Base-by-base conservation (phyloP, 2,113 vertebrate species). In the Urocynchramus pylzowi region DNA sequence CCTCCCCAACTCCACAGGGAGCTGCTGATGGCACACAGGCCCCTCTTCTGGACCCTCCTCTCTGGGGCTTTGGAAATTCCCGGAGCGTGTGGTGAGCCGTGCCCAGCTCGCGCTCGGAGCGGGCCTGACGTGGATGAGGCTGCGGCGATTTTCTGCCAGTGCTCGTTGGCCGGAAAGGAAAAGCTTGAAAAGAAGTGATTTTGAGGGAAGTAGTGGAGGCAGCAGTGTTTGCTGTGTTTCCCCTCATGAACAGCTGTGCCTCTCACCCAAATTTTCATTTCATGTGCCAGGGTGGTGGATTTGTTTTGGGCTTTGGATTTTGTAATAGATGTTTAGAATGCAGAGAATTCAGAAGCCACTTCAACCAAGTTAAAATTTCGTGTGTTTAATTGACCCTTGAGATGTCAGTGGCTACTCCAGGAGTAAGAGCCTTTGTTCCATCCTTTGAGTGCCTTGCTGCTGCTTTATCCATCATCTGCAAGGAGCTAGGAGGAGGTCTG, bases 1-100 rank as follows among this genome's bases (percentile, higher is more conserved):
- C 70, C 26, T 60, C 33, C 3, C 10, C 26, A 56, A 0, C 45
- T 20, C 75, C 2, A 0, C 3, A 5, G 50, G 75, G 41, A 65
- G 54, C 59, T 42, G 83, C 76, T 64, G 50, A 0, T 54, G 56
- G 13, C 47, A 65, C 45, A 33, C 24, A 28, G 35, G 47, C 33
- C 26, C 7, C 13, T 16, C 20, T 50, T 20, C 33, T 42, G 67
- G 14, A 9, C 21, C 16, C 30, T 56, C 11, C 31, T 73, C 67
- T 31, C 49, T 8, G 23, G 35, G 35, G 65, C 5, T 19, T 54
- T 50, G 33, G 19, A 10, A 42, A 18, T 39, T 63, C 52, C 17
- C 21, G 7, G 22, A 5, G 47, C 2, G 17, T 6, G 23, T 22
- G 35, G 28, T 44, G 44, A 44, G 14, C 54, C 1, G 1, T 31